Conservation (phyloP, 1,140 invertebrate species). For the Drosophila tani region DNA sequence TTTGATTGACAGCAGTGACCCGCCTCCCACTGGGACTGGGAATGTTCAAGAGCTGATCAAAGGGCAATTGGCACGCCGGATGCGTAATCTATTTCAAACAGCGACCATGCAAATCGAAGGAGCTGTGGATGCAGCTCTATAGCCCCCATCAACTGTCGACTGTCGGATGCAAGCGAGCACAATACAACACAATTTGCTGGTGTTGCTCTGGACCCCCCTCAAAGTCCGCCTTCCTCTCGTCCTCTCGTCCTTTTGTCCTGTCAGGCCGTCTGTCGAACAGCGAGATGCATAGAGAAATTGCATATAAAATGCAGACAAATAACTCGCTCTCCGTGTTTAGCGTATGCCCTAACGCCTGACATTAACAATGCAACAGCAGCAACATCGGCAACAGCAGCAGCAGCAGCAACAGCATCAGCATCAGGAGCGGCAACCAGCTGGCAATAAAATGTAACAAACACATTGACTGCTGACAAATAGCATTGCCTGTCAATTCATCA, state of each 20-base stretch:
- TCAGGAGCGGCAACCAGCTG: slow-evolving; percentile 61
- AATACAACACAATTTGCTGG: slow-evolving; percentile 81
- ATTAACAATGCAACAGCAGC: slow-evolving; percentile 66
- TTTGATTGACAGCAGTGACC: slow-evolving; percentile 67
- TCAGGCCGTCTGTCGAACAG: slow-evolving; percentile 61
- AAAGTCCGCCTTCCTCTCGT: slow-evolving; percentile 8
- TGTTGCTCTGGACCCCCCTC: slow-evolving; percentile 26
- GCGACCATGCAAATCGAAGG: slow-evolving; percentile 71
- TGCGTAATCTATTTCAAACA: slow-evolving; percentile 77
- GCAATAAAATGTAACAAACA: slow-evolving; percentile 84
- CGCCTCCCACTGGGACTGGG: slow-evolving; percentile 35
- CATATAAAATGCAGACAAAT: slow-evolving; percentile 80
- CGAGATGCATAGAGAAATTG: slow-evolving; percentile 65
- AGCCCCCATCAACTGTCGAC: slow-evolving; percentile 57
- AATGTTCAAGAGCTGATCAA: slow-evolving; percentile 45
- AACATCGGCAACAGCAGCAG: slow-evolving; percentile 7
- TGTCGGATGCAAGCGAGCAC: slow-evolving; percentile 61
- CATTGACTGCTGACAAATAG: slow-evolving; percentile 84
- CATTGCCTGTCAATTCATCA: slow-evolving; percentile 84
- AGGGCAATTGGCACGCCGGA: slow-evolving; percentile 74
- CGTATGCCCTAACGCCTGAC: slow-evolving; percentile 64
- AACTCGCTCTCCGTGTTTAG: slow-evolving; percentile 66
- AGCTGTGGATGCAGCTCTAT: slow-evolving; percentile 24
- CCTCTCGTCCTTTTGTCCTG: slow-evolving; percentile 41
- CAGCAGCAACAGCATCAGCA: slow-evolving; percentile 11